Evolutionary conservation across 1,140 invertebrate genomes (phyloP), one percentile per base, ranked within the genome.

Genomic region (Oryctes rhinoceros): DNA sequence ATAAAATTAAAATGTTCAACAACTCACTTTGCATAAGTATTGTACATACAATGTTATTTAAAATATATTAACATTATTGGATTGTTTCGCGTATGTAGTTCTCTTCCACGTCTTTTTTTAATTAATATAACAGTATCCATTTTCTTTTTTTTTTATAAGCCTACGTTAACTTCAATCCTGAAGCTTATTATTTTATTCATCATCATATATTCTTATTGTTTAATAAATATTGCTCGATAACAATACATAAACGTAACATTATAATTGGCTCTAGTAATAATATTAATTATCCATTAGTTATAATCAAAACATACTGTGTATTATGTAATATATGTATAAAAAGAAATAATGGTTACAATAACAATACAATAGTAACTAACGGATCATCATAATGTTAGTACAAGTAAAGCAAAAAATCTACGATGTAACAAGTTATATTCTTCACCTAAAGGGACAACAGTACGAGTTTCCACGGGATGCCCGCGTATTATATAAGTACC

Each of bases 1-100:
- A 78, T 78, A 78, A 78, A 78, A 78, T 78, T 78, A 78, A 78
- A 59, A 78, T 59, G 47, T 78, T 78, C 77, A 78, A 78, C 77
- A 78, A 78, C 77, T 78, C 77, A 78, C 77, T 78, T 48, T 78
- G 77, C 77, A 78, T 78, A 76, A 76, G 75, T 47, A 76, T 76
- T 76, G 75, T 76, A 76, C 30, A 48, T 78, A 78, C 20, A 59
- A 59, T 78, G 15, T 59, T 78, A 53, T 71, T 71, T 78, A 78
- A 78, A 53, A 78, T 78, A 53, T 78, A 59, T 78, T 78, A 76
- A 78, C 77, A 78, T 78, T 59, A 48, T 78, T 53, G 65, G 65
- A 71, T 71, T 71, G 65, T 71, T 71, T 71, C 35, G 35, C 65
- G 24, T 71, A 71, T 53, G 11, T 15, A 4, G 65, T 30, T 67